Percentiles rank a stretch among this genome's conserved stretches.
Evolutionary conservation across 2,888 invertebrate genomes (phyloP).

Genomic region (Lepidocyrtinus sp.): DNA sequence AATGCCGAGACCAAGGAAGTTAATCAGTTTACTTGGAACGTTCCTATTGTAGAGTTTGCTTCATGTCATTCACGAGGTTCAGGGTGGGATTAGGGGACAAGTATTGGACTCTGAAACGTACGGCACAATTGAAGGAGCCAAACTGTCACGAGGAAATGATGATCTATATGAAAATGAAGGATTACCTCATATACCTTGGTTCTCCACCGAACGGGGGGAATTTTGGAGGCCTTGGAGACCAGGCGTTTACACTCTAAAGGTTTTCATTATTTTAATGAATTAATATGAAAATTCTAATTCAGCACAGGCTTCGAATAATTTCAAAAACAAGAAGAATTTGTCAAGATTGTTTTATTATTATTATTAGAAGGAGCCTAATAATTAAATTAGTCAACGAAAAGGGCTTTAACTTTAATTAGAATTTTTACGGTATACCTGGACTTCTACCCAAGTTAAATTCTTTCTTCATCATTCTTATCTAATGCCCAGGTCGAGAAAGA

Average conservation of each 20-base stretch:
- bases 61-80: conserved; percentile 58
- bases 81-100: conserved; percentile 63
- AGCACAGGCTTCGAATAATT: too few species aligned
- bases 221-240: conserved; percentile 76
- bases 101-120: conserved; percentile 63
- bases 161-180: conserved; percentile 72
- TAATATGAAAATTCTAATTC: too few species aligned
- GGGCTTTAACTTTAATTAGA: too few species aligned
- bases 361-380: too few species aligned
- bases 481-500: conserved; percentile 31
- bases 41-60: conserved; percentile 52
- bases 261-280: conserved; percentile 44
- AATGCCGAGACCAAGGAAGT: conserved; percentile 12
- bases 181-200: conserved; percentile 49
- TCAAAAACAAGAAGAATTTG: too few species aligned
- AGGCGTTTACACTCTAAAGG: conserved; percentile 73
- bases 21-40: not conserved
- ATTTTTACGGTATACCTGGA: too few species aligned
- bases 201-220: conserved; percentile 74
- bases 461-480: too few species aligned
- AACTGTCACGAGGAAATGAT: conserved; percentile 73
- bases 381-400: too few species aligned
- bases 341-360: too few species aligned
- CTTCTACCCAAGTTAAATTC: too few species aligned
- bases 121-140: conserved; percentile 72